Conservation (phyloP, 2,888 invertebrate species). For the Limenitis camilla region DNA sequence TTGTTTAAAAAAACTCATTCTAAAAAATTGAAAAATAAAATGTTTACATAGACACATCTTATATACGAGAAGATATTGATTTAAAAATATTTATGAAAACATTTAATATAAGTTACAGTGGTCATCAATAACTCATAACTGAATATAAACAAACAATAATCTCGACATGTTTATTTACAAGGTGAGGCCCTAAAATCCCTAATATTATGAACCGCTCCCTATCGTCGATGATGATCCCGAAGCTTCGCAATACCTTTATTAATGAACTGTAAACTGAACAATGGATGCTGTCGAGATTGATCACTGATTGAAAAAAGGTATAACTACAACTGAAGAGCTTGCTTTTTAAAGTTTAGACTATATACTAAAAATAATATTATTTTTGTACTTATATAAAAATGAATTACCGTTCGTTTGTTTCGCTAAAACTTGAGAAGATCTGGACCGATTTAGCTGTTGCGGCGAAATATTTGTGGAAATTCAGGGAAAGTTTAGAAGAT, state of each 20-base stretch:
- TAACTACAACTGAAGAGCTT: neutral
- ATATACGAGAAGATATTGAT: no score
- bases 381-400: no score
- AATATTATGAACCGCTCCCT: constrained; percentile 36
- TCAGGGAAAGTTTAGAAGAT: no score
- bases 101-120: neutral
- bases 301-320: constrained; percentile 6
- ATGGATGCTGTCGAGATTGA: constrained; percentile 35
- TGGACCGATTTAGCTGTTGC: no score
- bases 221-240: constrained; percentile 47
- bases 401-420: no score
- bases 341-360: neutral
- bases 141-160: neutral
- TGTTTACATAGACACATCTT: no score
- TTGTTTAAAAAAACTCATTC: no score
- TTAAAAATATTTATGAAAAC: no score
- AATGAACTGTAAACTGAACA: constrained; percentile 69
- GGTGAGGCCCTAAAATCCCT: constrained; percentile 23
- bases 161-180: constrained; percentile 5
- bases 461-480: no score
- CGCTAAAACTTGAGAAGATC: no score
- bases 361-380: neutral
- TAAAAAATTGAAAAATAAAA: no score
- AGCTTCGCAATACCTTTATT: constrained; percentile 53
- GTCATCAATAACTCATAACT: neutral